Conservation (phyloP, 2,797 vertebrate species). For the Labroides dimidiatus region DNA sequence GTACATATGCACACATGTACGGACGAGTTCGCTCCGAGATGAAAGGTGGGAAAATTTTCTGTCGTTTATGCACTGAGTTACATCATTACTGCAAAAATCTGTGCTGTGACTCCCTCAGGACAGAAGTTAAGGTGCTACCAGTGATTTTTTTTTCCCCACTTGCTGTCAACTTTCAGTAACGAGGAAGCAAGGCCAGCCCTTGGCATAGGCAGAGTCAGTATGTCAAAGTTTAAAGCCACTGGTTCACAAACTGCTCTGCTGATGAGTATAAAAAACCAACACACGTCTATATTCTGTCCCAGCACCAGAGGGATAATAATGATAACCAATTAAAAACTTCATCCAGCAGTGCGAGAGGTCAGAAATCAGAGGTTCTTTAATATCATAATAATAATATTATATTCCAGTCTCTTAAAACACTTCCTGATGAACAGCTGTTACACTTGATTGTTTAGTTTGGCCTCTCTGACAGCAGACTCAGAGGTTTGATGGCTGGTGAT, state of each 20-base stretch:
- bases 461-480: constrained; percentile 32
- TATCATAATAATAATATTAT: constrained; percentile 12
- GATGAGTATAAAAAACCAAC: no score
- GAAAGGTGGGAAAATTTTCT: not conserved
- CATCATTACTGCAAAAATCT: not conserved
- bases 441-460: constrained; percentile 26
- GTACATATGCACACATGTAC: not conserved
- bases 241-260: no score
- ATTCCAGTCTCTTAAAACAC: constrained; percentile 22
- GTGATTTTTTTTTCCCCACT: not conserved
- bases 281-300: no score
- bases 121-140: not conserved
- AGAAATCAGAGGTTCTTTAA: constrained; percentile 5
- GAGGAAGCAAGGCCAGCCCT: not conserved
- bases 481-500: constrained; percentile 22
- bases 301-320: no score
- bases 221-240: no score
- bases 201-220: no score
- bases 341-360: not conserved
- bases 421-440: constrained; percentile 51
- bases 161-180: not conserved
- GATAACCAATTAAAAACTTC: not conserved
- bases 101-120: not conserved
- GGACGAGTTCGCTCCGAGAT: not conserved
- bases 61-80: not conserved